Percentiles rank a stretch among this genome's conserved stretches.
These are phyloP conservation scores for Ichneumoninae sp. DNA, from an alignment of 2,888 invertebrate species.

Conservation along the genomic window DNA sequence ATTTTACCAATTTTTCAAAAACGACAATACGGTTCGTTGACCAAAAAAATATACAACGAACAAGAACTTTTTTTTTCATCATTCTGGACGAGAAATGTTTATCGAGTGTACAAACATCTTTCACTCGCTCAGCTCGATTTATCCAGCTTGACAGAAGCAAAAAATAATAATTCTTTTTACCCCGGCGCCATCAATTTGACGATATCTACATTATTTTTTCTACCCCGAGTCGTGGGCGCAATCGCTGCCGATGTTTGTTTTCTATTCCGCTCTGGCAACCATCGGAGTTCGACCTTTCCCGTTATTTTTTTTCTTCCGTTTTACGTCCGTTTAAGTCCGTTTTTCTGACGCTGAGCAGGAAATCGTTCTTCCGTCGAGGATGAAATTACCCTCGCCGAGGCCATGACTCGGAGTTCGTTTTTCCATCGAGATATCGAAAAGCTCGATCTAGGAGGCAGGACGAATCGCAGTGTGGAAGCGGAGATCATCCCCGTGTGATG, in stretches of 20 bases:
- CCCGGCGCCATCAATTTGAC: neutral
- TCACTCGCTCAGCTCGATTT: neutral
- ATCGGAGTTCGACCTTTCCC: neutral
- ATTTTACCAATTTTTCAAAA: no score
- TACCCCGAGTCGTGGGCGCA: no score
- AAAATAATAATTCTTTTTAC: neutral
- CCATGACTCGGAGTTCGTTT: slow-evolving; percentile 17
- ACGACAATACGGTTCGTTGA: no score
- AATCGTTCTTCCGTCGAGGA: slow-evolving; percentile 31
- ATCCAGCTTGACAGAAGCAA: neutral
- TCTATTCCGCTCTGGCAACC: neutral
- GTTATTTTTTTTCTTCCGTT: neutral
- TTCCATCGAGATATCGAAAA: slow-evolving; percentile 41
- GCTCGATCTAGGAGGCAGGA: slow-evolving; percentile 42
- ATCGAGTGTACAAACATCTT: neutral
- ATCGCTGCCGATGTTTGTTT: neutral
- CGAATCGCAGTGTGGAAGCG: slow-evolving; percentile 43
- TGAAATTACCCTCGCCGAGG: neutral
- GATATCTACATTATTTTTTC: neutral
- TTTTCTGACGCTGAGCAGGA: slow-evolving; percentile 9
- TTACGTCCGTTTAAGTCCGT: neutral
- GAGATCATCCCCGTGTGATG: slow-evolving; percentile 81
- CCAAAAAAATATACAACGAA: no score
- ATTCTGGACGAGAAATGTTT: neutral
- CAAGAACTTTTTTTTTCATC: no score